Evolutionary conservation across 23 tunicate genomes (phyloP).

Genomic region (Oikopleura albicans): DNA sequence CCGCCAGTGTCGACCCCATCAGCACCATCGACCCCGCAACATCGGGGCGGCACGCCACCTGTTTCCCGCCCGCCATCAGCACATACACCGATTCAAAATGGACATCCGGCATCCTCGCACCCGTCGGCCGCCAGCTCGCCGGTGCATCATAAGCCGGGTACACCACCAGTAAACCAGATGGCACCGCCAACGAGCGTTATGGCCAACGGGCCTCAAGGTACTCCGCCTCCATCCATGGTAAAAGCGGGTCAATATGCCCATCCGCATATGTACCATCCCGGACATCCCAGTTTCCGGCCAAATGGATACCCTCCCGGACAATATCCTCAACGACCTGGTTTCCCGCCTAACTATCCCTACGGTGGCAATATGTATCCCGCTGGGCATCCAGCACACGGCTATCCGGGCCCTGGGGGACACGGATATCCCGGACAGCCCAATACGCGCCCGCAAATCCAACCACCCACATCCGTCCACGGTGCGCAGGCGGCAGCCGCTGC

Average conservation of each 20-base stretch:
- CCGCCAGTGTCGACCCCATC: not conserved
- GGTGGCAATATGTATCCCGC: not conserved
- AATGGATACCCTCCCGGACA: not conserved
- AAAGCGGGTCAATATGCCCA: not conserved
- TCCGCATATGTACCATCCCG: not conserved
- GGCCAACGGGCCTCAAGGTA: not conserved
- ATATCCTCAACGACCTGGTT: not conserved
- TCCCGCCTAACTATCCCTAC: not conserved
- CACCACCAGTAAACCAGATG: not conserved
- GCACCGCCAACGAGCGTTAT: not conserved
- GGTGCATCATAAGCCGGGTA: not conserved
- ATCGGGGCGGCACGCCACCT: not conserved
- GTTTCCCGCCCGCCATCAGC: not conserved
- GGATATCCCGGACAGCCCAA: not conserved
- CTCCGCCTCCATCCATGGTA: not conserved
- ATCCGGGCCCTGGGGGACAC: not conserved
- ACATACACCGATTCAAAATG: not conserved
- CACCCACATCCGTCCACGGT: not conserved
- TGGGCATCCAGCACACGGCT: not conserved
- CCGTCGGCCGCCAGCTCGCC: not conserved
- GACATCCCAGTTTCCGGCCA: not conserved
- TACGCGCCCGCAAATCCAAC: too few species aligned
- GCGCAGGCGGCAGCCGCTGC: not conserved
- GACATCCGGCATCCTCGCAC: not conserved
- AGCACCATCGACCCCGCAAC: not conserved